A percentile compares a stretch with the other conserved stretches of the same genome.
These are phyloP conservation scores for Progne subis DNA, from an alignment of 2,113 vertebrate species.

Conservation along the genomic window DNA sequence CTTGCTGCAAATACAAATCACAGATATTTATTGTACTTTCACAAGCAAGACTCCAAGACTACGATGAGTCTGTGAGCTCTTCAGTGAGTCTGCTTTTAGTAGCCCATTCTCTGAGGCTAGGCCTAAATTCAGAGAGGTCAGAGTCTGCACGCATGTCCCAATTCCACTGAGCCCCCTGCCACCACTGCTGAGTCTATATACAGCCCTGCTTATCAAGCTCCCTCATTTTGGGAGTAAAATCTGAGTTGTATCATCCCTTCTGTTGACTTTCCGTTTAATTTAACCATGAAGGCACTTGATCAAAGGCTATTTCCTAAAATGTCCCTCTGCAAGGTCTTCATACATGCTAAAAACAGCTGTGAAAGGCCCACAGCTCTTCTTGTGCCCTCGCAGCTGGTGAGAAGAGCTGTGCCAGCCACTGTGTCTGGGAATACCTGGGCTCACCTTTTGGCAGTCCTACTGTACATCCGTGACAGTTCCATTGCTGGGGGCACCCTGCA, in stretches of 20 bases:
- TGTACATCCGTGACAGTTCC: accelerated
- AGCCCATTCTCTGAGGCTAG: neutral
- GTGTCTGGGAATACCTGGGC: neutral
- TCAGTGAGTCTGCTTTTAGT: neutral
- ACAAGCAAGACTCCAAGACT: neutral
- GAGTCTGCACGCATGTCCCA: neutral
- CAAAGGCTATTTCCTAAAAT: neutral
- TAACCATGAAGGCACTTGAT: neutral
- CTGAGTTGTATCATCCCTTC: neutral
- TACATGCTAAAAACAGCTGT: neutral
- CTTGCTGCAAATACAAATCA: neutral
- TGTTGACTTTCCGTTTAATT: neutral
- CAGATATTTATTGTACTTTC: neutral
- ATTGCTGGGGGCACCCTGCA: neutral
- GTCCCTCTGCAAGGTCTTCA: neutral
- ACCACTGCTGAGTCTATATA: neutral
- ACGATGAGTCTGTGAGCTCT: neutral
- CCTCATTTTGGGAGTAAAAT: neutral
- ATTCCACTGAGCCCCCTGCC: neutral
- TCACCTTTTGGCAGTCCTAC: neutral
- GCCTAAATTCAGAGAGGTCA: neutral
- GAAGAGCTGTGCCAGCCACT: neutral
- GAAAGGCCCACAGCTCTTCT: neutral
- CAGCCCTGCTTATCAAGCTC: neutral
- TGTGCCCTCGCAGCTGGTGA: neutral